phyloP scores from a whole-genome alignment of 2,888 invertebrate genomes.

The Perizoma flavofasciatum region DNA sequence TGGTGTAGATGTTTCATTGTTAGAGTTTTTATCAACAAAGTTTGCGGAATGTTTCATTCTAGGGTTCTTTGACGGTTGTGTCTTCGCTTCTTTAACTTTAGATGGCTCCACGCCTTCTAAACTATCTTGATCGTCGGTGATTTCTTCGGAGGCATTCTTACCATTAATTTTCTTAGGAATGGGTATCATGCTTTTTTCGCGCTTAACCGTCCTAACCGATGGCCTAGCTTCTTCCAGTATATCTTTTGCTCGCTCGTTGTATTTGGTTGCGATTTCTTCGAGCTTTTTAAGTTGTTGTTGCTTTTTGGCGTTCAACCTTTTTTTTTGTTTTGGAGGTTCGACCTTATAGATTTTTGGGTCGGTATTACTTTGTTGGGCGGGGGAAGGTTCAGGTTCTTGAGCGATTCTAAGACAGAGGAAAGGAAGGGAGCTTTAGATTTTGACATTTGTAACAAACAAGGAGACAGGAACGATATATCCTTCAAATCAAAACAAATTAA shows the following conservation, averaged over 20 bases:
- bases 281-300: constrained; percentile 70
- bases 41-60: constrained; percentile 23
- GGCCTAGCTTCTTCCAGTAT: constrained; percentile 41
- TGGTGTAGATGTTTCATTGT: constrained; percentile 19
- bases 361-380: constrained; percentile 59
- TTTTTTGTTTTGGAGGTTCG: constrained; percentile 49
- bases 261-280: constrained; percentile 69
- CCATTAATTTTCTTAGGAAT: constrained; percentile 48
- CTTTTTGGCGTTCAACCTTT: constrained; percentile 58
- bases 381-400: constrained; percentile 56
- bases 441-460: constrained; percentile 68
- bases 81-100: constrained; percentile 18
- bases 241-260: constrained; percentile 58
- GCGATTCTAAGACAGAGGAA: constrained; percentile 73
- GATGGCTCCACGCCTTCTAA: constrained; percentile 3
- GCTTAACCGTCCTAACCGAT: constrained; percentile 26
- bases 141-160: constrained; percentile 37
- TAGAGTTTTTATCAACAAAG: constrained; percentile 25
- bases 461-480: constrained; percentile 70
- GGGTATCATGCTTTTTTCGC: constrained; percentile 66
- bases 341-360: constrained; percentile 58
- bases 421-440: constrained; percentile 66
- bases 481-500: constrained; percentile 33
- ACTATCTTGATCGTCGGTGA: constrained; percentile 20
- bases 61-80: constrained; percentile 5